phyloP scores from a whole-genome alignment of 2,888 invertebrate genomes.

The Drosophila kuntzei region DNA sequence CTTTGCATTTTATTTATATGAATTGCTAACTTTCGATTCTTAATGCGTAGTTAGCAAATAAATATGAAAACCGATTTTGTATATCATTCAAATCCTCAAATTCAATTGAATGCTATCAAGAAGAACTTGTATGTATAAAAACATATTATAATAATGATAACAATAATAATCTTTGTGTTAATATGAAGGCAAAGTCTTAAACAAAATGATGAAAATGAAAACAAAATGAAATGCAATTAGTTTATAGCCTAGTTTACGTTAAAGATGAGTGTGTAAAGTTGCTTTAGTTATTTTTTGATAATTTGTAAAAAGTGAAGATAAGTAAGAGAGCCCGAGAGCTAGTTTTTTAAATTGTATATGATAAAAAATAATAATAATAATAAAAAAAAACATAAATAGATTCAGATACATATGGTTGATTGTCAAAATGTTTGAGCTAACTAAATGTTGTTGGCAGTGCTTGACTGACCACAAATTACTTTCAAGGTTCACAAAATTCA shows the following conservation, averaged over 20 bases:
- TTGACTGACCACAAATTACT: slow-evolving; percentile 4
- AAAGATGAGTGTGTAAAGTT: slow-evolving; percentile 63
- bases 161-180: slow-evolving; percentile 39
- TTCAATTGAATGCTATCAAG: slow-evolving; percentile 30
- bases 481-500: slow-evolving; percentile 4
- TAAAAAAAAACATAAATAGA: slow-evolving; percentile 11
- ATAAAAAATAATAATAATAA: slow-evolving; percentile 35
- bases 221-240: slow-evolving; percentile 60
- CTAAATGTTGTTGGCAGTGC: slow-evolving; percentile 50
- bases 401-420: slow-evolving; percentile 46
- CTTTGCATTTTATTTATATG: slow-evolving; percentile 41
- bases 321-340: slow-evolving; percentile 48
- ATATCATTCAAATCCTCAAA: slow-evolving; percentile 24
- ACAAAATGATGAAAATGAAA: slow-evolving; percentile 16
- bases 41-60: slow-evolving; percentile 59
- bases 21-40: slow-evolving; percentile 36
- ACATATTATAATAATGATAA: slow-evolving; percentile 7
- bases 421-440: slow-evolving; percentile 52
- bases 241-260: slow-evolving; percentile 60
- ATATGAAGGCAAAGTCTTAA: slow-evolving; percentile 15
- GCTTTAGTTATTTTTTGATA: slow-evolving; percentile 74
- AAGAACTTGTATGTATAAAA: slow-evolving; percentile 34
- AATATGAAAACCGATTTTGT: slow-evolving; percentile 38
- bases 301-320: slow-evolving; percentile 67
- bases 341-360: slow-evolving; percentile 74